Percentiles rank a stretch among this genome's conserved stretches.
These are phyloP conservation scores for Teleogryllus occipitalis DNA, from an alignment of 1,140 invertebrate species.

Conservation along the genomic window DNA sequence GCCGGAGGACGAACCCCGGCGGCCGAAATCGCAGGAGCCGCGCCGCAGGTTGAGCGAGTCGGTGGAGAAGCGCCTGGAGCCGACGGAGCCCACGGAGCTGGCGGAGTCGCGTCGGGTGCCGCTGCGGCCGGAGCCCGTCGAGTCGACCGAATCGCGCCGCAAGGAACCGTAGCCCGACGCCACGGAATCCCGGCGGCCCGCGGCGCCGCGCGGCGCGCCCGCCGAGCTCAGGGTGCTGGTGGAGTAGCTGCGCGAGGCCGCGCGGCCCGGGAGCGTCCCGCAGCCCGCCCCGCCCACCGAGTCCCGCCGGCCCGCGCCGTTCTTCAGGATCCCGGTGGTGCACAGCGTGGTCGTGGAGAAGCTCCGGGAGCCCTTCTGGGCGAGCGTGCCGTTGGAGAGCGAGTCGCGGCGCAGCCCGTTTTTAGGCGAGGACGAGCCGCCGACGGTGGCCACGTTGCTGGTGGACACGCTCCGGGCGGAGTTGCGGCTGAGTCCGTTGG, in stretches of 20 bases:
- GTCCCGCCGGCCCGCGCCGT: conserved; percentile 39
- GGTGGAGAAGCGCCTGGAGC: conserved; percentile 45
- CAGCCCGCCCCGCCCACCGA: conserved; percentile 39
- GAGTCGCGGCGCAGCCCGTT: conserved; percentile 8
- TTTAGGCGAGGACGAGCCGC: background rate
- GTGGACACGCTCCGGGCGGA: background rate
- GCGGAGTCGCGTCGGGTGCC: conserved; percentile 34
- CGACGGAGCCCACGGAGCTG: conserved; percentile 9
- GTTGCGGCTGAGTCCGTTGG: background rate
- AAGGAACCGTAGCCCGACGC: conserved; percentile 32
- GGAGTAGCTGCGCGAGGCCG: conserved; percentile 32
- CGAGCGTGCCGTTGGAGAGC: background rate
- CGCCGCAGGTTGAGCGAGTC: conserved; percentile 56
- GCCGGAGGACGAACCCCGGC: conserved; percentile 44
- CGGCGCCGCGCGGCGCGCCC: no score
- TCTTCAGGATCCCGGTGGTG: conserved; percentile 43
- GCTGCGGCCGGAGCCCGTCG: background rate
- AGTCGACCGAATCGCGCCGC: conserved; percentile 20
- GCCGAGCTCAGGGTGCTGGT: background rate
- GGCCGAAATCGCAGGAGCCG: conserved; percentile 56
- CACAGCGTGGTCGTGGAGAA: conserved; percentile 16
- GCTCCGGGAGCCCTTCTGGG: background rate
- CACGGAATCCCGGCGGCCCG: conserved; percentile 33
- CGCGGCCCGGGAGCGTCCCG: conserved; percentile 39
- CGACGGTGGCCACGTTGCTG: background rate